Base-by-base conservation (phyloP, 2,113 vertebrate genomes). In the Zeus faber region DNA sequence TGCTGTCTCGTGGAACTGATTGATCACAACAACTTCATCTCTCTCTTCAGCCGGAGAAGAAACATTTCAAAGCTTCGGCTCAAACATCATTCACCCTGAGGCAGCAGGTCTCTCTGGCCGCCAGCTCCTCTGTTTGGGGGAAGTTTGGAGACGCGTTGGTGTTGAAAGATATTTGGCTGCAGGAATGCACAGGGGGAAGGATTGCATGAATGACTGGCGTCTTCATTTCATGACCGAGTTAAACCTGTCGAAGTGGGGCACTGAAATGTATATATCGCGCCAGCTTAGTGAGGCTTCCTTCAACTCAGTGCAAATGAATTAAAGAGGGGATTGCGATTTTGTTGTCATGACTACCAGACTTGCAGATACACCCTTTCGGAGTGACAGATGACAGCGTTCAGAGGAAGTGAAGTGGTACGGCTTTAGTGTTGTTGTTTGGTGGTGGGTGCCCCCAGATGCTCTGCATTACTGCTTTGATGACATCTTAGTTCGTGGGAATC, bases 1-100 rank as follows among this genome's bases (percentile, higher is more conserved):
- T 17, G 49, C 59, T 62, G 59, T 77, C 65, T 56, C 70, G 61
- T 81, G 74, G 57, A 54, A 50, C 45, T 67, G 60, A 80, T 52
- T 67, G 52, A 79, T 75, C 1, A 61, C 50, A 49, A 70, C 54
- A 62, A 61, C 57, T 59, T 17, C 44, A 59, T 43, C 31, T 53
- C 57, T 51, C 47, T 33, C 35, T 68, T 26, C 24, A 53, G 53
- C 4, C 5, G 29, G 40, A 50, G 47, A 45, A 57, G 67, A 37
- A 48, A 2, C 31, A 46, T 9, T 23, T 44, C 37, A 24, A 17
- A 40, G 4, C 20, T 10, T 2, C 22, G 5, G n/a, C 26, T 6
- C 52, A 21, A 11, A 49, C 14, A 16, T n/a, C 23, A 61, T 69
- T 76, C 24, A 61, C 61, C 61, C 37, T 10, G 29, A 35, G 51